Evolutionary conservation across 2,113 vertebrate genomes (phyloP), one percentile per base, ranked within the genome.

Genomic region (Scomber colias): DNA sequence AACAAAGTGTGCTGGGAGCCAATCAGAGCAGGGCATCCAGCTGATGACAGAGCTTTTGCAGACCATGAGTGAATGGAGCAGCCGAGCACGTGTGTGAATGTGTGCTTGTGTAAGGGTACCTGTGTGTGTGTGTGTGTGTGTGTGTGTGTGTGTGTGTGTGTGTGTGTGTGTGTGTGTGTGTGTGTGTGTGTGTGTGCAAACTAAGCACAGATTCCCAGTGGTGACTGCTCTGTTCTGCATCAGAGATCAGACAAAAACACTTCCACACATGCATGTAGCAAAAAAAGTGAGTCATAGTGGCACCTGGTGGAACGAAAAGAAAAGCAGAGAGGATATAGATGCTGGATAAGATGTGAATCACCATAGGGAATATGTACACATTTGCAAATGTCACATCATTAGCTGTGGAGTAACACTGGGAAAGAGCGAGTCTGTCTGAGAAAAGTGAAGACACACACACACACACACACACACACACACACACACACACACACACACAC

Each of bases 31-130:
- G 61, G 84, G 79, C 61, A 71, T 77, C 68, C 7, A 57, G 68
- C 44, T 82, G 84, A 84, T 84, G 84, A 84, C 49, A 64, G 63
- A 89, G 67, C 40, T 21, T 84, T 83, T 63, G 40, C 75, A 84
- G 77, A 75, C 75, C 63, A 63, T 24, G 21, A 70, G 48, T 66
- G 40, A 68, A 45, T 12, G 31, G 14, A 68, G 45, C 30, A 69
- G 49, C n/a, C 15, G 40, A 50, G 53, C 14, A 35, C 56, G 31
- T 68, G 45, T 61, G 50, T 51, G 31, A 19, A 10, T 62, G 27
- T 63, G 44, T 48, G 67, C 21, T 51, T 17, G 44, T 59, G 51
- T 61, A 54, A 31, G 24, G 31, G 46, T 50, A 35, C 44, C 59
- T 35, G 68, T 67, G 24, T 49, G 66, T 71, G 44, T 51, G 24